A percentile compares a stretch with the other conserved stretches of the same genome.
Evolutionary conservation across 2,797 vertebrate species (phyloP).

Genomic region (Paratrypauchen microcephalus): DNA sequence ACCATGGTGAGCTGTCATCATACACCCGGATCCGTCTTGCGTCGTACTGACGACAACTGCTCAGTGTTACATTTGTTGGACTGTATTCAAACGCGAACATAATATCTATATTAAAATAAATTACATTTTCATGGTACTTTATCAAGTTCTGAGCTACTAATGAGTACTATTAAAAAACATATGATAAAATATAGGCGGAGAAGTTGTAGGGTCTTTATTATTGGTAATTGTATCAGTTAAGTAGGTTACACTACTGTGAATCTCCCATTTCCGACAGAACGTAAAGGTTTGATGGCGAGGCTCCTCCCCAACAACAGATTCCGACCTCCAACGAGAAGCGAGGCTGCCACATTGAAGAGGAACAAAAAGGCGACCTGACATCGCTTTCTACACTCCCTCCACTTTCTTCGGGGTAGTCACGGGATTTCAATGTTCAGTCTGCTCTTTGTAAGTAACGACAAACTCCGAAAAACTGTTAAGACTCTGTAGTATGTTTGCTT

Average conservation of each 20-base stretch:
- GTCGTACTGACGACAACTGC: slow-evolving; percentile 70
- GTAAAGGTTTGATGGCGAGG: slow-evolving; percentile 44
- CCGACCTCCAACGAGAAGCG: slow-evolving; percentile 52
- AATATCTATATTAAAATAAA: neutral
- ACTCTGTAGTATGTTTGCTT: neutral
- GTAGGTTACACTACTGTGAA: neutral
- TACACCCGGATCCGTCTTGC: slow-evolving; percentile 69
- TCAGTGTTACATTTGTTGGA: slow-evolving; percentile 35
- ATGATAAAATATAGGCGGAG: no score
- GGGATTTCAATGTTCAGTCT: slow-evolving; percentile 86
- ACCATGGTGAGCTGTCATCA: slow-evolving; percentile 62
- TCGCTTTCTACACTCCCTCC: slow-evolving; percentile 71
- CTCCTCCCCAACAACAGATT: slow-evolving; percentile 66
- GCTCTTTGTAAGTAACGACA: slow-evolving; percentile 78
- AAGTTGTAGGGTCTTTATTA: neutral
- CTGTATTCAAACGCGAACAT: slow-evolving; percentile 12
- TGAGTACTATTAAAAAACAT: neutral
- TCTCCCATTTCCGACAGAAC: slow-evolving; percentile 33
- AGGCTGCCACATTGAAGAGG: slow-evolving; percentile 75
- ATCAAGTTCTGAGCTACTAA: neutral
- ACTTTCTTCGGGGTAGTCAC: slow-evolving; percentile 80
- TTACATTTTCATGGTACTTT: neutral
- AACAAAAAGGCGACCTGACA: slow-evolving; percentile 75
- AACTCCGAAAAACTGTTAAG: neutral
- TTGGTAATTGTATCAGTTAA: neutral